Base-by-base conservation (phyloP, 1,140 invertebrate genomes). In the Octopus bimaculoides region DNA sequence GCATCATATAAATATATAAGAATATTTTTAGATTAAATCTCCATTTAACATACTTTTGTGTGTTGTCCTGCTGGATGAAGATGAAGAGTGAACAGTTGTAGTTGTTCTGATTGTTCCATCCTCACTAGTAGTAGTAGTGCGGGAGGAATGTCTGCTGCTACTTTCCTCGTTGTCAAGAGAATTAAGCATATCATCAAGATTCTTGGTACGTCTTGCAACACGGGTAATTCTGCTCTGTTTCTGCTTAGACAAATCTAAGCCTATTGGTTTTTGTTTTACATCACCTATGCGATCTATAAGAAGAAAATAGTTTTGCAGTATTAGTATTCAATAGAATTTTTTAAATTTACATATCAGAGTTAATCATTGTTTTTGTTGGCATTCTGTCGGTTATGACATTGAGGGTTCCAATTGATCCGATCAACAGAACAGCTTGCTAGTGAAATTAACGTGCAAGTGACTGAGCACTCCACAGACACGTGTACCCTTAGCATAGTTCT, bases 261-360 rank as follows among this genome's bases (percentile, higher is more conserved):
- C 74, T 6, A 41, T 75, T 52, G 74, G 74, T 41, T 75, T 75
- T 75, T 41, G 74, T 7, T 75, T 75, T 53, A 75, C 4, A 75
- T 75, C 74, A 9, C 74, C 52, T 5, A 75, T 12, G 5, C 74
- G 74, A 75, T 75, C 74, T 75, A n/a, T 66, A n/a, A 66, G 3
- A 66, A 66, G n/a, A 66, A 66, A 66, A 66, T 14, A 41, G 26
- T 41, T 41, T 41, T 41, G 26, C 26, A 41, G 26, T 41, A 41
- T 41, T 41, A 41, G 26, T 41, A 41, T 2, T 41, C 26, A 41
- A 41, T 41, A 41, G 26, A 41, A 41, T 41, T 41, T 41, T 41
- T 41, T 41, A 41, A 41, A 41, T 41, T 41, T 41, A 41, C 26
- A 41, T 41, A 41, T 41, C n/a, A n/a, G n/a, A n/a, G n/a, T n/a